Evolutionary conservation across 2,888 invertebrate genomes (phyloP).

Genomic region (Volucella zonaria): DNA sequence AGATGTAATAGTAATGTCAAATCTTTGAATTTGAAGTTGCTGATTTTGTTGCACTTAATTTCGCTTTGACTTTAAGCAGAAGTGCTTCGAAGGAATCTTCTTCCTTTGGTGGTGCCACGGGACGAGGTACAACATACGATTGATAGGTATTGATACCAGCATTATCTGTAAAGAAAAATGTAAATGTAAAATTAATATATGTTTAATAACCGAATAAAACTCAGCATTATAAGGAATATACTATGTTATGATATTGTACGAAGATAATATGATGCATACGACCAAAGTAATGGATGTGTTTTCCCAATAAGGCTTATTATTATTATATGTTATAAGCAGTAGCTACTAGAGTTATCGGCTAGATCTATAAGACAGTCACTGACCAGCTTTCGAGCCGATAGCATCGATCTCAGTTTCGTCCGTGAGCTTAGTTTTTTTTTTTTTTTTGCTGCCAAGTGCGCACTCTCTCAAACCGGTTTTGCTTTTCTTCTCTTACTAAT

Average conservation of each 20-base stretch:
- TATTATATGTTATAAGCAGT: too few relatives aligned
- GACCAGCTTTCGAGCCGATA: too few relatives aligned
- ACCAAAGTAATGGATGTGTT: too few relatives aligned
- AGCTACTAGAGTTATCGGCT: too few relatives aligned
- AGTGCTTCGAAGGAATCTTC: conserved; percentile 82
- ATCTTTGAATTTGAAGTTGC: conserved; percentile 58
- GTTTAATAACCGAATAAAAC: not conserved
- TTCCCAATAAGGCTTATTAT: too few relatives aligned
- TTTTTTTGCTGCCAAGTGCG: too few relatives aligned
- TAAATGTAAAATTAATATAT: not conserved
- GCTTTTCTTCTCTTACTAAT: too few relatives aligned
- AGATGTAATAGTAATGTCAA: conserved; percentile 49
- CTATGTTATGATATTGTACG: not conserved
- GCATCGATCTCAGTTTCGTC: too few relatives aligned
- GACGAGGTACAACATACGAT: conserved; percentile 79
- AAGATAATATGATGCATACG: too few relatives aligned
- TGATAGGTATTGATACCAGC: conserved; percentile 81
- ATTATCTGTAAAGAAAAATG: conserved; percentile 78
- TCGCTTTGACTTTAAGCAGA: conserved; percentile 80
- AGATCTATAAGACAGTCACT: too few relatives aligned
- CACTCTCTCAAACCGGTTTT: too few relatives aligned
- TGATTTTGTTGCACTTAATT: conserved; percentile 79
- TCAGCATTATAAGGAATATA: not conserved
- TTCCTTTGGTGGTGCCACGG: conserved; percentile 76
- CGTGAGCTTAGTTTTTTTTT: too few relatives aligned